Conservation (phyloP, 2,113 vertebrate species). For the Rhea pennata region DNA sequence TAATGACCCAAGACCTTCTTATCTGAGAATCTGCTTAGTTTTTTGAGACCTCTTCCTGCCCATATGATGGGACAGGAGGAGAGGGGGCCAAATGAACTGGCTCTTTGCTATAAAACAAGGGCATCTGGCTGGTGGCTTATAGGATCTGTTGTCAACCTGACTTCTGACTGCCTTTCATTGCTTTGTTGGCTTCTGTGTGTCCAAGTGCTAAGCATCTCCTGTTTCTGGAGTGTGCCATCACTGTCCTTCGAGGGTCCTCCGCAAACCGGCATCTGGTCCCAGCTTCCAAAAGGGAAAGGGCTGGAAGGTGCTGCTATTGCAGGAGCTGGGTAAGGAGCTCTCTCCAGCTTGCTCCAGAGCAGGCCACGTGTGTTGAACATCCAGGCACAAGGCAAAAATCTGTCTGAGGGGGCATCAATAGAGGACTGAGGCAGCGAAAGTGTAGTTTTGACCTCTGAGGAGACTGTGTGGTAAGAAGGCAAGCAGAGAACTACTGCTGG, state of each 20-base stretch:
- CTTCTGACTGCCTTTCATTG: neutral
- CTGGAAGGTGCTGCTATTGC: neutral
- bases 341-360: neutral
- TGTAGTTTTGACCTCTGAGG: neutral
- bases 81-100: accelerated
- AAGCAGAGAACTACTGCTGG: neutral
- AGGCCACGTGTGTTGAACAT: neutral
- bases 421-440: neutral
- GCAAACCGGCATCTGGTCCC: neutral
- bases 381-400: neutral
- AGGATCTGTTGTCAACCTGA: neutral
- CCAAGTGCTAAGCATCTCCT: accelerated
- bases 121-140: neutral
- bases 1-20: neutral
- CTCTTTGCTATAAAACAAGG: neutral
- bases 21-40: neutral
- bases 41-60: neutral
- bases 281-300: neutral
- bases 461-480: neutral
- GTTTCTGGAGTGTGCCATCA: neutral
- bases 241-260: neutral
- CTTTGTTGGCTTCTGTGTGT: neutral
- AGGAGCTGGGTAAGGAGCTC: accelerated
- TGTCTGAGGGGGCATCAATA: accelerated
- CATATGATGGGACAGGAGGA: accelerated